phyloP scores from a whole-genome alignment of 2,113 vertebrate species.

The Cebidichthys violaceus region DNA sequence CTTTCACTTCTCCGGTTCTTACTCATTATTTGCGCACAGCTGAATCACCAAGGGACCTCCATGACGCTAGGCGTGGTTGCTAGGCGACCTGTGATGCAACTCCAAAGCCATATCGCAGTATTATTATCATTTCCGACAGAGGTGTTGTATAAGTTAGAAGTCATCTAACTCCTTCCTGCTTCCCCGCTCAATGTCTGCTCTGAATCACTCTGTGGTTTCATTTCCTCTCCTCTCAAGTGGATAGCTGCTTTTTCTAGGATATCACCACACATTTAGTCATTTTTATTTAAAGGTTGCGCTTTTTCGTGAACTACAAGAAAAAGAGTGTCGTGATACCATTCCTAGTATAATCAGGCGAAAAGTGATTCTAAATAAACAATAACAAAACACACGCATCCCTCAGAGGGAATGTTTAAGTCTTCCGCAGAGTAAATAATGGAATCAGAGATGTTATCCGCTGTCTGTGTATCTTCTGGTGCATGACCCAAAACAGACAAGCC shows the following conservation, averaged over 20 bases:
- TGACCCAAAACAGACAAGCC: slow-evolving; percentile 73
- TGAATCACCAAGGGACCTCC: slow-evolving; percentile 12
- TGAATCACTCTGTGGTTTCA: slow-evolving; percentile 41
- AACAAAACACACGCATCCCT: neutral
- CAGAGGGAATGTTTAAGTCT: slow-evolving; percentile 37
- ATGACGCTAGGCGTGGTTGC: slow-evolving; percentile 43
- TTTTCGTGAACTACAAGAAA: slow-evolving; percentile 36
- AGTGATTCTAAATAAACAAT: neutral
- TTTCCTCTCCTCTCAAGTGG: slow-evolving; percentile 42
- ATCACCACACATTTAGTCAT: slow-evolving; percentile 44
- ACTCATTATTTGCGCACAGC: slow-evolving; percentile 14
- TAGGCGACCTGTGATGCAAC: slow-evolving; percentile 48
- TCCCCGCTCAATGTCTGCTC: slow-evolving; percentile 18
- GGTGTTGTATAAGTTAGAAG: slow-evolving; percentile 24
- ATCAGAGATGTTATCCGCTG: slow-evolving; percentile 63
- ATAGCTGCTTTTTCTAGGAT: slow-evolving; percentile 41
- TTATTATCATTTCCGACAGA: slow-evolving; percentile 21
- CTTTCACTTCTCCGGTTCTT: slow-evolving; percentile 7
- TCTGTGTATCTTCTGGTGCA: slow-evolving; percentile 59
- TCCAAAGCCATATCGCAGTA: slow-evolving; percentile 7
- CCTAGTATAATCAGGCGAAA: slow-evolving; percentile 25
- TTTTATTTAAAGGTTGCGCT: slow-evolving; percentile 22
- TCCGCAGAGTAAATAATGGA: slow-evolving; percentile 60
- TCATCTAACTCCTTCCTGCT: slow-evolving; percentile 5
- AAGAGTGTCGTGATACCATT: neutral